These are phyloP conservation scores for Sycophila texana DNA, from an alignment of 2,888 invertebrate genomes.

Conservation along the genomic window DNA sequence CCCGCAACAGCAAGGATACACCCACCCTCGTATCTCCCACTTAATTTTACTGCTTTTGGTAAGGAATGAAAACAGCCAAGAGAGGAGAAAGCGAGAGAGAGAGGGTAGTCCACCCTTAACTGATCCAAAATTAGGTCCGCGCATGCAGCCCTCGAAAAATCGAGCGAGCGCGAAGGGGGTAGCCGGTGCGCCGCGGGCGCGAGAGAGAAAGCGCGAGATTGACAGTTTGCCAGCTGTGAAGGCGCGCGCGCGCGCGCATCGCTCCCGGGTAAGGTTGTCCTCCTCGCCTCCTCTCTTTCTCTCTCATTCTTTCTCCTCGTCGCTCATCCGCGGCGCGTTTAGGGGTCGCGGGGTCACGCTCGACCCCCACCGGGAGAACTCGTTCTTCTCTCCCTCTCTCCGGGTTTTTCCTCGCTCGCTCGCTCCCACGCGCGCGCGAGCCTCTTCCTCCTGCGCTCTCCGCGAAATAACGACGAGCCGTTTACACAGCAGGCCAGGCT, in stretches of 20 bases:
- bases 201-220: conserved; percentile 56
- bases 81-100: not conserved
- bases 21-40: too few species aligned
- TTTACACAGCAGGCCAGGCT: not conserved
- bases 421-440: not conserved
- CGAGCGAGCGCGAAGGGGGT: not conserved
- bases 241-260: conserved; percentile 59
- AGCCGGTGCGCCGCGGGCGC: not conserved
- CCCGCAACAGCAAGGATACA: too few species aligned
- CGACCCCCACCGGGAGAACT: conserved; percentile 47
- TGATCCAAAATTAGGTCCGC: too few species aligned
- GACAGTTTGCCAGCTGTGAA: conserved; percentile 71
- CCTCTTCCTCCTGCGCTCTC: conserved; percentile 11
- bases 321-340: conserved; percentile 58
- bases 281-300: conserved; percentile 16
- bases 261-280: conserved; percentile 68
- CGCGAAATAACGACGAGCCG: conserved; percentile 20
- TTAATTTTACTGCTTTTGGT: too few species aligned
- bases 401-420: conserved; percentile 29
- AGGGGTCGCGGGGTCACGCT: conserved; percentile 68
- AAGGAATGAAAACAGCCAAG: not conserved
- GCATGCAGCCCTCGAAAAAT: too few species aligned
- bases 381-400: conserved; percentile 21
- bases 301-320: conserved; percentile 14
- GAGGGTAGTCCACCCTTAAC: too few species aligned